Evolutionary conservation across 1,140 invertebrate species (phyloP), one percentile per base, ranked within the genome.

Genomic region (Listronotus bonariensis): DNA sequence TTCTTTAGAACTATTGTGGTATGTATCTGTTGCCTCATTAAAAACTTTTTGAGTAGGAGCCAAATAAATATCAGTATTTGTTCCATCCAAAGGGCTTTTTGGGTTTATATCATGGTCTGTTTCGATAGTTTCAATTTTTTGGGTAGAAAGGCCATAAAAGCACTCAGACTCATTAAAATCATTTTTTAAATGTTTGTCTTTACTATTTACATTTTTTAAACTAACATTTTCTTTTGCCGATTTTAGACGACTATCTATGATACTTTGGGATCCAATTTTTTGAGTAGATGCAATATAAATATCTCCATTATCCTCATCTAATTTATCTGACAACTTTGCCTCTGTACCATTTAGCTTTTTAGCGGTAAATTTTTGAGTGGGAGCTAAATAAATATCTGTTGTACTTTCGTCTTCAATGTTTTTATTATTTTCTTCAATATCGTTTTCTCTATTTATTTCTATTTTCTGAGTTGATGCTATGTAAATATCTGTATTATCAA

Each of bases 211-310:
- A n/a, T n/a, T n/a, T n/a, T n/a, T n/a, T n/a, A n/a, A n/a, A n/a
- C n/a, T n/a, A n/a, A n/a, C n/a, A n/a, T n/a, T n/a, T 51, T 34
- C 48, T 8, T 6, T 53, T 53, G 3, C 8, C 6, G 18, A 15
- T 5, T 3, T 3, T n/a, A 18, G 14, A 46, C 4, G 4, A 46
- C 9, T 18, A 46, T 18, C 43, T 6, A 14, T 3, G 20, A 4
- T 46, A n/a, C 43, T n/a, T 46, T 15, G 17, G 18, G 9, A 1
- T 18, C 60, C 49, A 11, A 70, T 53, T 65, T 53, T 57, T 56
- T 72, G 68, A 45, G 71, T 72, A 31, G 66, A 26, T n/a, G 31
- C 26, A 14, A 46, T 7, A 48, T 67, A 70, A n/a, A 70, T 15
- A 43, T 70, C 66, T 31, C 59, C 55, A 34, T 61, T 36, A n/a